Percentiles rank a stretch among this genome's conserved stretches.
Evolutionary conservation across 2,113 vertebrate species (phyloP).

Genomic region (Vicugna pacos): DNA sequence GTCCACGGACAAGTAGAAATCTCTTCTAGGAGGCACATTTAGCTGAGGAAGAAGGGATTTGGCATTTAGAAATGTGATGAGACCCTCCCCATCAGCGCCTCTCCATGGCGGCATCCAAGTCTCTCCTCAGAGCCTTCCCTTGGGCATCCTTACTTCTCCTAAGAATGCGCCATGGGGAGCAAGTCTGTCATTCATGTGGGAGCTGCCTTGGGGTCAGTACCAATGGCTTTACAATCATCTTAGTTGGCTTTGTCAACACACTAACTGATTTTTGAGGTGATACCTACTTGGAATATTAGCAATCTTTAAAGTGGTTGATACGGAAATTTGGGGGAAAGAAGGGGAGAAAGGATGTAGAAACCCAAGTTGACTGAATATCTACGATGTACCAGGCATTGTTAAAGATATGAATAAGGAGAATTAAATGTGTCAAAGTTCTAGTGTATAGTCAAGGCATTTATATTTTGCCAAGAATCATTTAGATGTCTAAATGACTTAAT

Average conservation of each 20-base stretch:
- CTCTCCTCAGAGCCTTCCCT: not conserved
- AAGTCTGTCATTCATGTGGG: not conserved
- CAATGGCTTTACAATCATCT: not conserved
- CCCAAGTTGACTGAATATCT: not conserved
- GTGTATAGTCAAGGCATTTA: not conserved
- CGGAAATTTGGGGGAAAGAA: not conserved
- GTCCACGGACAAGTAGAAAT: not conserved
- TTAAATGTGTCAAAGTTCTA: not conserved
- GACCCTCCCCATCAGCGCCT: not conserved
- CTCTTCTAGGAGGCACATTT: not conserved
- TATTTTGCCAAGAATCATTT: not conserved
- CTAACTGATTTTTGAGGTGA: not conserved
- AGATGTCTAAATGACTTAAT: not conserved
- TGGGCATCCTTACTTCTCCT: not conserved
- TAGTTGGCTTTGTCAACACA: not conserved
- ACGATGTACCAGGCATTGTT: not conserved
- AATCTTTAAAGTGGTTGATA: not conserved
- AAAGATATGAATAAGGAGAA: not conserved
- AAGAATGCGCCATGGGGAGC: not conserved
- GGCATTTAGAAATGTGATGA: not conserved
- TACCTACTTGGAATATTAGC: not conserved
- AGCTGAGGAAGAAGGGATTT: not conserved
- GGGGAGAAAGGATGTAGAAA: not conserved
- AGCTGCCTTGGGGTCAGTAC: not conserved
- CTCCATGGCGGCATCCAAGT: fast-evolving